These are phyloP conservation scores for Florisuga fusca DNA, from an alignment of 2,797 vertebrate species.

Conservation along the genomic window DNA sequence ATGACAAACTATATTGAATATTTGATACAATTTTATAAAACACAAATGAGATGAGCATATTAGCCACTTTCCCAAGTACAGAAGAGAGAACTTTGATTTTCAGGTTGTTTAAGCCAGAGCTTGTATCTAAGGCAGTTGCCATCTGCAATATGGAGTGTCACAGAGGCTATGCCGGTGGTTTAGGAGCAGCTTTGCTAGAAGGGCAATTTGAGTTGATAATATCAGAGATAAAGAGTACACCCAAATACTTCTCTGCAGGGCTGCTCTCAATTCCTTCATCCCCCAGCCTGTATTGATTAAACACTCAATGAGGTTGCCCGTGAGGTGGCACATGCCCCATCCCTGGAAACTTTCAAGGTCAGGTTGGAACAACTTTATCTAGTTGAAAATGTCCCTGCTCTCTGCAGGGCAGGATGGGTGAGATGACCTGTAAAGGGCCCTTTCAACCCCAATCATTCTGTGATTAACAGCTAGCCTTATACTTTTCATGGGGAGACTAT, in stretches of 20 bases:
- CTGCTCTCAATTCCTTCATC: not conserved
- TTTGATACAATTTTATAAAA: not conserved
- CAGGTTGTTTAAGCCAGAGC: not conserved
- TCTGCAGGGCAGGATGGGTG: not conserved
- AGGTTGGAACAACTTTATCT: not conserved
- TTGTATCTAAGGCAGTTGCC: not conserved
- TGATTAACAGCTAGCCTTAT: not conserved
- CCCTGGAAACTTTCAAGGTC: not conserved
- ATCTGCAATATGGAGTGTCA: not conserved
- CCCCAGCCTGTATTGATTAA: not conserved
- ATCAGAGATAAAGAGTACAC: not conserved
- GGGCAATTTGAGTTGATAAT: not conserved
- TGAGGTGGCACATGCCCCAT: not conserved
- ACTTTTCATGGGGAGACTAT: not conserved
- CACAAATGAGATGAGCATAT: not conserved
- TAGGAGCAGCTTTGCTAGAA: not conserved
- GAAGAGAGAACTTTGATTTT: not conserved
- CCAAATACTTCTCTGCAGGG: not conserved
- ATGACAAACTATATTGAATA: not conserved
- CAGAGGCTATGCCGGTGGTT: not conserved
- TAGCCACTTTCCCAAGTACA: not conserved
- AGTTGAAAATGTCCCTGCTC: not conserved
- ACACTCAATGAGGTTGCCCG: not conserved
- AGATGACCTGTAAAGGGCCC: not conserved
- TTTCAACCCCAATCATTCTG: not conserved